phyloP scores from a whole-genome alignment of 2,888 invertebrate genomes.

The Urechis unicinctus region DNA sequence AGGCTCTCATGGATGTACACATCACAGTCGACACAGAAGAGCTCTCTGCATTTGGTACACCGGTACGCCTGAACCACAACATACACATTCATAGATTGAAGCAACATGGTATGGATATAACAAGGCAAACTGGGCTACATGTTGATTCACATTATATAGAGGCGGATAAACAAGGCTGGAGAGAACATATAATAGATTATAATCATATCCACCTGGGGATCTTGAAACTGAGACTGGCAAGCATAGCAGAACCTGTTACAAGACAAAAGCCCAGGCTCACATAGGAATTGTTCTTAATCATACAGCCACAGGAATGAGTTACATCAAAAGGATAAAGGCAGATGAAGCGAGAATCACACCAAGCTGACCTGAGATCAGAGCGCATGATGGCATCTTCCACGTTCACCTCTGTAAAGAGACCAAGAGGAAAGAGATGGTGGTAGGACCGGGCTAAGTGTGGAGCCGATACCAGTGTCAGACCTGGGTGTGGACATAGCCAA shows the following conservation, averaged over 20 bases:
- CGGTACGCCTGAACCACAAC: slow-evolving; percentile 67
- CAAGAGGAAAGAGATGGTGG: slow-evolving; percentile 92
- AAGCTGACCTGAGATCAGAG: neutral
- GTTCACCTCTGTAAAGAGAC: slow-evolving; percentile 69
- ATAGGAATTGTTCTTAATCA: too few species aligned
- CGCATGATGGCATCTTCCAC: neutral
- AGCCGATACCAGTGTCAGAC: slow-evolving; percentile 91
- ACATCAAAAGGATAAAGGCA: neutral
- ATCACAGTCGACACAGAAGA: slow-evolving; percentile 93
- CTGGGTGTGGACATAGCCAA: slow-evolving; percentile 29
- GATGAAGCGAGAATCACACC: neutral
- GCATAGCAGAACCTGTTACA: slow-evolving; percentile 23
- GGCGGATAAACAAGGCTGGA: too few species aligned
- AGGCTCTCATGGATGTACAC: slow-evolving; percentile 85
- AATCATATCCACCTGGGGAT: slow-evolving; percentile 13
- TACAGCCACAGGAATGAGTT: neutral
- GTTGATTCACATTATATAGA: too few species aligned
- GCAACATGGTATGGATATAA: too few species aligned
- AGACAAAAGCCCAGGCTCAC: too few species aligned
- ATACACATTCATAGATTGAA: neutral
- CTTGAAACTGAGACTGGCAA: slow-evolving; percentile 16
- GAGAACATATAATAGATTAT: too few species aligned
- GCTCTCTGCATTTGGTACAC: slow-evolving; percentile 71
- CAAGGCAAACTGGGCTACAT: too few species aligned
- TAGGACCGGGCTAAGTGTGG: slow-evolving; percentile 96